Conservation (phyloP, 1,140 invertebrate species). For the Acyrthosiphon pisum region DNA sequence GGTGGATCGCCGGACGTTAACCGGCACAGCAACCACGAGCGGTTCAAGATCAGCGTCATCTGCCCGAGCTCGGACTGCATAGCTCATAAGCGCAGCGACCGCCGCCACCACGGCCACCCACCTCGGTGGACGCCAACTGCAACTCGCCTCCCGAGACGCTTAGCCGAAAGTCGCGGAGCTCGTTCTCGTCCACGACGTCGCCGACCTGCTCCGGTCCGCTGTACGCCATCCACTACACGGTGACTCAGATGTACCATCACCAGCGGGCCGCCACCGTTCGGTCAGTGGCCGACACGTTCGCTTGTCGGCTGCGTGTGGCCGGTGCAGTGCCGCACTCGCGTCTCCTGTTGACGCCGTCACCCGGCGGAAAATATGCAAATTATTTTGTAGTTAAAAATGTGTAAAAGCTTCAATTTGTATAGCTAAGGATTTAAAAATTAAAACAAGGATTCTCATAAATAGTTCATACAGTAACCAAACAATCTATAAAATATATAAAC, state of each 20-base stretch:
- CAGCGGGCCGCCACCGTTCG: constrained; percentile 58
- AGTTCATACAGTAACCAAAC: too few species aligned
- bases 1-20: constrained; percentile 51
- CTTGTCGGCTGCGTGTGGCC: constrained; percentile 64
- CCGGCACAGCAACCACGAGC: constrained; percentile 69
- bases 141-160: constrained; percentile 54
- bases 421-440: too few species aligned
- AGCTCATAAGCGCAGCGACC: constrained; percentile 65
- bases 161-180: constrained; percentile 54
- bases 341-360: constrained; percentile 35
- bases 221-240: constrained; percentile 69
- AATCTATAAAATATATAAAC: too few species aligned
- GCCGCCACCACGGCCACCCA: constrained; percentile 50
- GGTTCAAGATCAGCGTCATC: constrained; percentile 82
- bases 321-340: background rate
- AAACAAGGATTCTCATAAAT: too few species aligned
- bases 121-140: constrained; percentile 50
- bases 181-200: constrained; percentile 62
- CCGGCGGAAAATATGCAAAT: too few species aligned
- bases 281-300: constrained; percentile 50
- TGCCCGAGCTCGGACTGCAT: constrained; percentile 81
- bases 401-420: too few species aligned
- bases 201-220: constrained; percentile 62
- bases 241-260: constrained; percentile 63
- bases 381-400: too few species aligned